Evolutionary conservation across 2,888 invertebrate species (phyloP).

Genomic region (Flexamia atlantica): DNA sequence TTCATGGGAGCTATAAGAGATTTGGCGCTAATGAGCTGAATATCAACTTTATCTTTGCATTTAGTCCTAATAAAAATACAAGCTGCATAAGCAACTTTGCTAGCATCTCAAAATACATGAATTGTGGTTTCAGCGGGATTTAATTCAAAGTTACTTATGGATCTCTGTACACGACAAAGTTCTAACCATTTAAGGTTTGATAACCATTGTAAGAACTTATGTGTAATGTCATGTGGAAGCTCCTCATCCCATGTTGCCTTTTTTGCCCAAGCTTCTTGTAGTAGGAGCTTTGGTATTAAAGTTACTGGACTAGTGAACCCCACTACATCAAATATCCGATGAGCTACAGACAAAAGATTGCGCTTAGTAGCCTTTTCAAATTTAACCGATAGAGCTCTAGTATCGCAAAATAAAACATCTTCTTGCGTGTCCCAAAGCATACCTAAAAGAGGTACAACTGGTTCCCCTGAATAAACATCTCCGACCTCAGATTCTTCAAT

Average conservation of each 20-base stretch:
- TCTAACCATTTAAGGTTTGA: conserved; percentile 64
- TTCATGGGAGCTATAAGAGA: conserved; percentile 69
- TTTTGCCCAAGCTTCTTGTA: conserved; percentile 66
- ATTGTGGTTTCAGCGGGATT: conserved; percentile 51
- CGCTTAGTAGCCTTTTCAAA: conserved; percentile 42
- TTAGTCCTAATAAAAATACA: conserved; percentile 55
- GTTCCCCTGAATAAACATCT: too few species aligned
- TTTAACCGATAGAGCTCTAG: not conserved
- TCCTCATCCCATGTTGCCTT: conserved; percentile 47
- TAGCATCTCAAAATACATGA: conserved; percentile 60
- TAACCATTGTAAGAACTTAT: too few species aligned
- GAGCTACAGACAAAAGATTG: conserved; percentile 62
- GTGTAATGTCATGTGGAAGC: conserved; percentile 4
- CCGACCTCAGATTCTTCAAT: too few species aligned
- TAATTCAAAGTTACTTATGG: conserved; percentile 30
- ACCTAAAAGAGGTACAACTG: too few species aligned
- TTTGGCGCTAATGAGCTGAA: conserved; percentile 69
- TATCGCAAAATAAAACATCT: conserved; percentile 21
- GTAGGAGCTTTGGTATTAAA: conserved; percentile 68
- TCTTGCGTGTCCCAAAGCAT: too few species aligned
- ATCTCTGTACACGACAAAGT: conserved; percentile 65
- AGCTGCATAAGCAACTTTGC: conserved; percentile 59
- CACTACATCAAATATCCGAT: conserved; percentile 69
- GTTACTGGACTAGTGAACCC: conserved; percentile 68
- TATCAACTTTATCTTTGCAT: conserved; percentile 30